phyloP scores from a whole-genome alignment of 2,888 invertebrate genomes.

The Gandaritis pyraliata region DNA sequence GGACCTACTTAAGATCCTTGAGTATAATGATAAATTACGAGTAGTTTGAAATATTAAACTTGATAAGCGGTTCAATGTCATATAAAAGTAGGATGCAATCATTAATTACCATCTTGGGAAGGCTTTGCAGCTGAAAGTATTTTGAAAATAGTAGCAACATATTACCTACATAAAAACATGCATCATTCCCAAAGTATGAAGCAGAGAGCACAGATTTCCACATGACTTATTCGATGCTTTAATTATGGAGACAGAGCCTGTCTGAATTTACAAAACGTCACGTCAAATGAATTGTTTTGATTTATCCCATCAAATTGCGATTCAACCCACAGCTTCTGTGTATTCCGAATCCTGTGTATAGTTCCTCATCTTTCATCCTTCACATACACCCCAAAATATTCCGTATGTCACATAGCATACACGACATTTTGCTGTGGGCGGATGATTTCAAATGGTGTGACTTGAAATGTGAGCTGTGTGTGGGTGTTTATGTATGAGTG shows the following conservation, averaged over 20 bases:
- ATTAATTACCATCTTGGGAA: too few species aligned
- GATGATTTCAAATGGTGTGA: constrained; percentile 3
- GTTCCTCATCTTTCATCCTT: constrained; percentile 1
- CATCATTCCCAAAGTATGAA: not conserved
- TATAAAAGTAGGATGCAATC: too few species aligned
- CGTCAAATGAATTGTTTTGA: constrained; percentile 23
- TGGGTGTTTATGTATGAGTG: constrained; percentile 28
- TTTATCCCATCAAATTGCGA: constrained; percentile 30
- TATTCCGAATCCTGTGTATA: constrained; percentile 14
- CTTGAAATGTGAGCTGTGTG: constrained; percentile 19
- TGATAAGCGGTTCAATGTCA: too few species aligned
- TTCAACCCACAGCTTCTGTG: constrained; percentile 26
- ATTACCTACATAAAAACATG: not conserved
- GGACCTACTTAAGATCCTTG: too few species aligned
- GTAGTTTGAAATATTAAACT: too few species aligned
- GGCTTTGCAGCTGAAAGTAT: too few species aligned
- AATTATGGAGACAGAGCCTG: not conserved
- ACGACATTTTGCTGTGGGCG: not conserved
- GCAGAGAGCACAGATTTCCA: not conserved
- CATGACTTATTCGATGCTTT: constrained; percentile 1
- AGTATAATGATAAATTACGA: too few species aligned
- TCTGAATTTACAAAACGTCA: constrained; percentile 24
- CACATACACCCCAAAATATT: not conserved
- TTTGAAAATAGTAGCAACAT: too few species aligned
- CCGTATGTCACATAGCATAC: not conserved